Evolutionary conservation across 2,888 invertebrate species (phyloP).

Genomic region (Griposia aprilina): DNA sequence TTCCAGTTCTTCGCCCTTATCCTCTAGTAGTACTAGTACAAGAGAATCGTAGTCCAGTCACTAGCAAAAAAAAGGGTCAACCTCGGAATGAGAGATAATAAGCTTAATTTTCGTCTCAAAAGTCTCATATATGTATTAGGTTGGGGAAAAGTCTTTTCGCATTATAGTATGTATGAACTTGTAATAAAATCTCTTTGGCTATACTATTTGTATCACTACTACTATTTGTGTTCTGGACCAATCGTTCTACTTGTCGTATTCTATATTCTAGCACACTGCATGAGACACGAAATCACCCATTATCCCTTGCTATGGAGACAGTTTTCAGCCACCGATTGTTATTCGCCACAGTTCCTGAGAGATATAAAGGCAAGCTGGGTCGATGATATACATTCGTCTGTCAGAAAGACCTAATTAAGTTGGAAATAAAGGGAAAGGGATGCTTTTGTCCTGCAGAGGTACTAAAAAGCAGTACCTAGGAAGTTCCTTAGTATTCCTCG

Average conservation of each 20-base stretch:
- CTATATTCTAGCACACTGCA: background rate
- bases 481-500: background rate
- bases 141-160: too few relatives aligned
- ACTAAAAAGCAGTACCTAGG: background rate
- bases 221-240: too few relatives aligned
- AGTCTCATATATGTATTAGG: too few relatives aligned
- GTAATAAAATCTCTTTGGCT: too few relatives aligned
- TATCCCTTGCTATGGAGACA: background rate
- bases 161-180: too few relatives aligned
- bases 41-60: background rate
- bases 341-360: background rate
- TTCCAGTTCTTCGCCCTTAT: background rate
- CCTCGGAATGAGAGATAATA: too few relatives aligned
- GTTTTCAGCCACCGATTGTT: background rate
- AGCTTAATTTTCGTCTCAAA: too few relatives aligned
- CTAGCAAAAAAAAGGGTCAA: too few relatives aligned
- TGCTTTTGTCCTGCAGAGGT: background rate
- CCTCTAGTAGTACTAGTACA: background rate
- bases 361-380: background rate
- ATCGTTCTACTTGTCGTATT: background rate
- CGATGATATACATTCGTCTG: background rate
- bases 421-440: background rate
- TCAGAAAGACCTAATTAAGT: background rate
- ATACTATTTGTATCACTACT: too few relatives aligned
- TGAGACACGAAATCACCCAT: background rate